phyloP scores from a whole-genome alignment of 2,888 invertebrate genomes.

The Frankliniella fusca region DNA sequence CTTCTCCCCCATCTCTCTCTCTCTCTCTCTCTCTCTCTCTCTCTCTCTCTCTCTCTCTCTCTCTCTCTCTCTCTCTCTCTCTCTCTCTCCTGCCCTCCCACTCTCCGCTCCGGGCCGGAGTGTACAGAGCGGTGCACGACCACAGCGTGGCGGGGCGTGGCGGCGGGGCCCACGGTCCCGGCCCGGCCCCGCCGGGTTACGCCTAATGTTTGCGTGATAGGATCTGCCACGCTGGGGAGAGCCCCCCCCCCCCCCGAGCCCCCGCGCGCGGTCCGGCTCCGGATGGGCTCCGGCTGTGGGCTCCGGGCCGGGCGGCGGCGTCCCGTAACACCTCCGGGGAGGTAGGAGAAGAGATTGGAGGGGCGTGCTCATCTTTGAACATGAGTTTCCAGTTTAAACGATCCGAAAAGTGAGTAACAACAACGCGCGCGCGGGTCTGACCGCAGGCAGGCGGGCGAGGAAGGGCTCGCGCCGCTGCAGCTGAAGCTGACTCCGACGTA shows the following conservation, averaged over 20 bases:
- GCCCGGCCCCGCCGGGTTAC: not conserved
- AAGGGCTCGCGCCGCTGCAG: too few relatives aligned
- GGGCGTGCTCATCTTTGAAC: too few relatives aligned
- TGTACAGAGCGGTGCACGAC: not conserved
- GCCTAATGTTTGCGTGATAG: conserved; percentile 24
- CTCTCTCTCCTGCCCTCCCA: not conserved
- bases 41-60: not conserved
- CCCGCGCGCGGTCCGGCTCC: not conserved
- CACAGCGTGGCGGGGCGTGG: not conserved
- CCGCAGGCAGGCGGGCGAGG: too few relatives aligned
- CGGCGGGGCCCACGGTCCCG: not conserved
- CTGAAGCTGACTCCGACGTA: too few relatives aligned
- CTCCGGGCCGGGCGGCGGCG: not conserved
- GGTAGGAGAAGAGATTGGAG: too few relatives aligned
- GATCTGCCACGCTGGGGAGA: not conserved
- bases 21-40: too few relatives aligned
- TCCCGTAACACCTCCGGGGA: not conserved
- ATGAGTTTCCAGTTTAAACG: too few relatives aligned
- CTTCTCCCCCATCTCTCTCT: not conserved
- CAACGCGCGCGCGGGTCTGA: too few relatives aligned
- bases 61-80: too few relatives aligned
- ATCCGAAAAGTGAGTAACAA: too few relatives aligned
- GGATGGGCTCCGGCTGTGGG: not conserved
- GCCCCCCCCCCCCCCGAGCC: not conserved
- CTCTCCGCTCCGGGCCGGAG: not conserved